Conservation (phyloP, 1,140 invertebrate genomes). For the Solenopsis fugax region DNA sequence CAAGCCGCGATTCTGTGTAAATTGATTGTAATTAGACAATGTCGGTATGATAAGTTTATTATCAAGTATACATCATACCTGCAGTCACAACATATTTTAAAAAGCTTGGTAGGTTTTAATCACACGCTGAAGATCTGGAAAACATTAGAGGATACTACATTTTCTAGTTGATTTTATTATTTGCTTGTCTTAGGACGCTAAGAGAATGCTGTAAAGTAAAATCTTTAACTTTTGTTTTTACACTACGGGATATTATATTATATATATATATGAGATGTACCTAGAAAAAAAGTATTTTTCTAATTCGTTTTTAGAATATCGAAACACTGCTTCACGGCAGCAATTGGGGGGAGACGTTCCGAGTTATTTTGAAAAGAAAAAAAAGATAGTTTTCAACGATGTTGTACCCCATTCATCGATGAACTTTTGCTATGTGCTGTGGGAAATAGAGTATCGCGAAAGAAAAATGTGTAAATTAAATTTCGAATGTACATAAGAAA, state of each 20-base stretch:
- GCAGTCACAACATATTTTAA: constrained; percentile 67
- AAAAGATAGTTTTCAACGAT: constrained; percentile 62
- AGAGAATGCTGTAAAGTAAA: constrained; percentile 45
- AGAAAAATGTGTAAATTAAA: constrained; percentile 39
- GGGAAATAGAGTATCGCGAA: constrained; percentile 13
- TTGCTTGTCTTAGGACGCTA: constrained; percentile 67
- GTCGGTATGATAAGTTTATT: constrained; percentile 33
- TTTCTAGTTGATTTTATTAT: constrained; percentile 71
- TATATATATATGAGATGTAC: constrained; percentile 60
- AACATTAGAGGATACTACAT: constrained; percentile 56
- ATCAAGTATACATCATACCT: constrained; percentile 17
- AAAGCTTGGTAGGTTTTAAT: constrained; percentile 77
- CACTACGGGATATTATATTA: constrained; percentile 68
- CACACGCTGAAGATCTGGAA: constrained; percentile 68
- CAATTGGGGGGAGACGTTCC: constrained; percentile 28
- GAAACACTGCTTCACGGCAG: constrained; percentile 60
- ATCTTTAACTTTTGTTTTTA: constrained; percentile 66
- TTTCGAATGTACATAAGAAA: not conserved
- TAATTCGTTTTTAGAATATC: constrained; percentile 76
- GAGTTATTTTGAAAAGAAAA: constrained; percentile 46
- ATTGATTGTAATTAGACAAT: constrained; percentile 30
- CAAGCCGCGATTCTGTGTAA: constrained; percentile 42
- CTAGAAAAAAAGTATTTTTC: constrained; percentile 74
- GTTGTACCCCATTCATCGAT: constrained; percentile 55
- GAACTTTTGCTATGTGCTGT: constrained; percentile 27